Conservation (phyloP, 2,888 invertebrate genomes). For the Sturmia bella region DNA sequence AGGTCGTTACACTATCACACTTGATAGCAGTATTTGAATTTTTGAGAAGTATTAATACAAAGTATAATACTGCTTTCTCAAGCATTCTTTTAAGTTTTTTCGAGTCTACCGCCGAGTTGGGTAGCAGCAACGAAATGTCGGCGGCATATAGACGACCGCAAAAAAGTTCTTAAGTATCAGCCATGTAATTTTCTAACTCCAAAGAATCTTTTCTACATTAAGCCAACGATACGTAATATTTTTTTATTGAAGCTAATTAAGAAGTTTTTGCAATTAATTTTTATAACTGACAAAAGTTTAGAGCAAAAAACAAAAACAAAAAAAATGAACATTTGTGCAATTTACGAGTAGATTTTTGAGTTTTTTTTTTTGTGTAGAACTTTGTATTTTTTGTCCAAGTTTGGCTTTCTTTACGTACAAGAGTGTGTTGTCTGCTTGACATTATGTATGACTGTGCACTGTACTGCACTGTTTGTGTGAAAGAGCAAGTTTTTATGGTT, state of each 20-base stretch:
- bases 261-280: constrained; percentile 62
- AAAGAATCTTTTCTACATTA: neutral
- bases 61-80: too few species aligned
- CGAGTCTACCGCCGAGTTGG: too few species aligned
- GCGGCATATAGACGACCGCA: too few species aligned
- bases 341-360: constrained; percentile 41
- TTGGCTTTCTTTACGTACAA: constrained; percentile 11
- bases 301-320: too few species aligned
- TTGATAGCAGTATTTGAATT: too few species aligned
- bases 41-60: too few species aligned
- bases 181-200: too few species aligned
- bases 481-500: constrained; percentile 1
- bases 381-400: constrained; percentile 24
- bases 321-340: constrained; percentile 55
- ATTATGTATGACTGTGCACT: constrained; percentile 11
- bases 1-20: too few species aligned
- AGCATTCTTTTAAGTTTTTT: too few species aligned
- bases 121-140: too few species aligned
- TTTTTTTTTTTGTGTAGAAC: neutral
- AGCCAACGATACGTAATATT: neutral
- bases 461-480: neutral
- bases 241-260: constrained; percentile 61
- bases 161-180: too few species aligned
- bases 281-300: constrained; percentile 66
- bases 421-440: constrained; percentile 17